A percentile compares a stretch with the other conserved stretches of the same genome.
Conservation (phyloP, 2,888 invertebrate species). For the Tholera decimalis region DNA sequence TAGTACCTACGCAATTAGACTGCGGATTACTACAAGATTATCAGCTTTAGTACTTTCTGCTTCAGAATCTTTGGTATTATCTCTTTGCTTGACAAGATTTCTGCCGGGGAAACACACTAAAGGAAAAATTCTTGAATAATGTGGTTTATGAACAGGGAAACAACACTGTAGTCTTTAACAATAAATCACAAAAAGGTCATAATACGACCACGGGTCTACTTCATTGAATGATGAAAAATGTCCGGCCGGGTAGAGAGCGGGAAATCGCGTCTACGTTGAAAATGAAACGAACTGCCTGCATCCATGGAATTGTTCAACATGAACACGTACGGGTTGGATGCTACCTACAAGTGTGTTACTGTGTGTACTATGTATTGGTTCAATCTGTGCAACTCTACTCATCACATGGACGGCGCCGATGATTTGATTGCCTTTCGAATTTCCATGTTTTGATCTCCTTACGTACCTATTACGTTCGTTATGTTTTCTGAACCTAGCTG, state of each 20-base stretch:
- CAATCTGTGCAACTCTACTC: slow-evolving; percentile 42
- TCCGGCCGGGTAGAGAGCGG: slow-evolving; percentile 25
- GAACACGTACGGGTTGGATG: slow-evolving; percentile 49
- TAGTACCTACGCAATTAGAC: too few relatives aligned
- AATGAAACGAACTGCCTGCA: slow-evolving; percentile 59
- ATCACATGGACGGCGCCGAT: slow-evolving; percentile 37
- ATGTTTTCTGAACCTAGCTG: background rate
- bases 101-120: background rate
- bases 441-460: slow-evolving; percentile 51
- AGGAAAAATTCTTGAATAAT: background rate
- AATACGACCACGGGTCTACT: slow-evolving; percentile 26
- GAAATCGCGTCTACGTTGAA: slow-evolving; percentile 49
- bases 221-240: slow-evolving; percentile 55
- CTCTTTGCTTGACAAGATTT: background rate
- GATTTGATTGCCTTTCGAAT: slow-evolving; percentile 58
- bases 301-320: slow-evolving; percentile 56
- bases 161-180: slow-evolving; percentile 6
- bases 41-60: slow-evolving; percentile 1
- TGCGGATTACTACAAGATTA: too few relatives aligned
- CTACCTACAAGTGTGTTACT: slow-evolving; percentile 5
- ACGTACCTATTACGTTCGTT: background rate
- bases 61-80: background rate
- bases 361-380: slow-evolving; percentile 23
- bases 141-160: slow-evolving; percentile 13
- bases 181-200: slow-evolving; percentile 38